Base-by-base conservation (phyloP, 2,797 vertebrate species). In the Tragelaphus eurycerus region DNA sequence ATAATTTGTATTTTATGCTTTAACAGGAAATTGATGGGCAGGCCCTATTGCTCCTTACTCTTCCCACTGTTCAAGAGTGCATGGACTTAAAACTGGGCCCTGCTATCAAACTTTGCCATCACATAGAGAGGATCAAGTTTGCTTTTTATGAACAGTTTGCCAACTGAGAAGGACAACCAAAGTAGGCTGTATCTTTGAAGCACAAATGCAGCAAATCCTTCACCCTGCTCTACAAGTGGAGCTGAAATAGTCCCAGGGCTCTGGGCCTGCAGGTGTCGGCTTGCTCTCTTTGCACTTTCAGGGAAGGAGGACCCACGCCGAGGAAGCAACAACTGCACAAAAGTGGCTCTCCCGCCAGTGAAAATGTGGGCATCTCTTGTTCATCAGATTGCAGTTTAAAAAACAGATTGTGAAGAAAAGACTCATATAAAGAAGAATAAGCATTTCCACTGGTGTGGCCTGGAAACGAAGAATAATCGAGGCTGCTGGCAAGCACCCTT, bases 111-210 rank as follows among this genome's bases (percentile, higher is more conserved):
- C 99, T 99, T 98, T 99, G 99, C 98, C 99, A 99, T 98, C 99
- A 99, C 98, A 99, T 99, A 48, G 99, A 99, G 98, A 99, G 99
- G 98, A 99, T 99, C 98, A 99, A 99, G 98, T 99, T 99, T 99
- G 99, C 99, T 82, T 99, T 99, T 99, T 99, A 99, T 99, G 99
- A 99, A 98, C 99, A 99, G 98, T 99, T 99, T 98, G 99, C 99
- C 97, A 99, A 99, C 99, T 99, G 98, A 99, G 78, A 67, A 96
- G 97, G 97, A 98, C 97, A 95, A 96, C 95, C 97, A 98, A 97
- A 96, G 97, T 97, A 96, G 98, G 97, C 95, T 92, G 96, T 98
- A 97, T 97, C 95, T 98, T 98, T 94, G 98, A 99, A 99, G 99
- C 99, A 99, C 99, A 99, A 99, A 97, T 98, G 97, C 93, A 96